phyloP scores from a whole-genome alignment of 2,888 invertebrate genomes.

The Athalia circularis region DNA sequence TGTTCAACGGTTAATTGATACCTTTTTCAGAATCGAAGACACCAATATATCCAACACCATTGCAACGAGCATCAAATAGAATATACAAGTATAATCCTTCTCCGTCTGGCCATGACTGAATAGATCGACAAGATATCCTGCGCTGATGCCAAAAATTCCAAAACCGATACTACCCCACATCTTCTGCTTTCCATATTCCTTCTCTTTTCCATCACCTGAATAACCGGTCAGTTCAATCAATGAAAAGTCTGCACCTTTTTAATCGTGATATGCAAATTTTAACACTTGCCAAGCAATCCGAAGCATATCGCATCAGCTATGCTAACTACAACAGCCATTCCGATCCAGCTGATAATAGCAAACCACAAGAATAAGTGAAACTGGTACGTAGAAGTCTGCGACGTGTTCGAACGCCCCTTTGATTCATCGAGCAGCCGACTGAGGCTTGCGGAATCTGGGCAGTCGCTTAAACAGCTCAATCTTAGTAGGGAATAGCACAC shows the following conservation, averaged over 20 bases:
- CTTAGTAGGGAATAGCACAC: slow-evolving; percentile 70
- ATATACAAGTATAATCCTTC: slow-evolving; percentile 88
- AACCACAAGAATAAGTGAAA: slow-evolving; percentile 88
- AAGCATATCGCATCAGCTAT: slow-evolving; percentile 94
- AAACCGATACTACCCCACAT: slow-evolving; percentile 93
- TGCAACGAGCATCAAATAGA: slow-evolving; percentile 83
- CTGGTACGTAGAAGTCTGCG: slow-evolving; percentile 75
- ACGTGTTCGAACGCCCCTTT: slow-evolving; percentile 40
- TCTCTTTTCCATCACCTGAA: slow-evolving; percentile 80
- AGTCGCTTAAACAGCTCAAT: slow-evolving; percentile 74
- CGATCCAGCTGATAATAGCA: slow-evolving; percentile 87
- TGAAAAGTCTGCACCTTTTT: too few species aligned
- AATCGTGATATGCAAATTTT: neutral
- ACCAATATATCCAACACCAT: slow-evolving; percentile 82
- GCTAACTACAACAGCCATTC: slow-evolving; percentile 91
- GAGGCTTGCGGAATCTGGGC: slow-evolving; percentile 70
- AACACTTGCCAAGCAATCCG: slow-evolving; percentile 82
- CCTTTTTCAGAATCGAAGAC: slow-evolving; percentile 78
- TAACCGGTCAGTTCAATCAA: too few species aligned
- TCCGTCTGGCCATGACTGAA: slow-evolving; percentile 80
- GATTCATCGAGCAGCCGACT: slow-evolving; percentile 60
- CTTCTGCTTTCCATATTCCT: slow-evolving; percentile 89
- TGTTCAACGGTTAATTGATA: slow-evolving; percentile 47
- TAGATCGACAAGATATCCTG: slow-evolving; percentile 86
- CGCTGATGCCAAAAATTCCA: slow-evolving; percentile 85